Evolutionary conservation across 1,140 invertebrate species (phyloP).

Genomic region (Calliopsis andreniformis): DNA sequence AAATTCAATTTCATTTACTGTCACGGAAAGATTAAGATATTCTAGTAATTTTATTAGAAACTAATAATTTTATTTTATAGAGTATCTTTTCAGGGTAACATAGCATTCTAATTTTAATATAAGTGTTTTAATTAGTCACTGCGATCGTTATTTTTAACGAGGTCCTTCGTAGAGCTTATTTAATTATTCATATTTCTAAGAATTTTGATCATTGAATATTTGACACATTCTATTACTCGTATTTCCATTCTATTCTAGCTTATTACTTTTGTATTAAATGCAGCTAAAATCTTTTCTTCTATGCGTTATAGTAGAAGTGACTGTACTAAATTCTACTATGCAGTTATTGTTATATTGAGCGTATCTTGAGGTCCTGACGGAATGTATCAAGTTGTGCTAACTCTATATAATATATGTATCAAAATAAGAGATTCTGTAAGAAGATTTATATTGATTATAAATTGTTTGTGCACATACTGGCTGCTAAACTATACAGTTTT

Average conservation of each 20-base stretch:
- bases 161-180: neutral
- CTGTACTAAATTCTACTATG: slow-evolving; percentile 8
- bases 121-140: neutral
- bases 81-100: neutral
- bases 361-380: slow-evolving; percentile 39
- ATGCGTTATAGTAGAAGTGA: slow-evolving; percentile 33
- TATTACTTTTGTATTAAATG: neutral
- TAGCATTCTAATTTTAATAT: neutral
- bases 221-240: neutral
- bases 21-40: too few relatives aligned
- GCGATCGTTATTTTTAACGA: too few relatives aligned
- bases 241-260: slow-evolving; percentile 1
- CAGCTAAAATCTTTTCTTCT: neutral
- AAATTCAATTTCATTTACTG: too few relatives aligned
- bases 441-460: slow-evolving; percentile 19
- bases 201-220: neutral
- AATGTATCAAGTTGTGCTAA: slow-evolving; percentile 39
- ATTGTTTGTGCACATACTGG: neutral
- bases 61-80: neutral
- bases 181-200: neutral
- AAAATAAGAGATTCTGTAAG: slow-evolving; percentile 34
- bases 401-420: slow-evolving; percentile 23
- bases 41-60: neutral
- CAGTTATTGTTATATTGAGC: slow-evolving; percentile 36
- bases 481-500: neutral